Evolutionary conservation across 2,888 invertebrate species (phyloP), one percentile per base, ranked within the genome.

Genomic region (Belgica antarctica): DNA sequence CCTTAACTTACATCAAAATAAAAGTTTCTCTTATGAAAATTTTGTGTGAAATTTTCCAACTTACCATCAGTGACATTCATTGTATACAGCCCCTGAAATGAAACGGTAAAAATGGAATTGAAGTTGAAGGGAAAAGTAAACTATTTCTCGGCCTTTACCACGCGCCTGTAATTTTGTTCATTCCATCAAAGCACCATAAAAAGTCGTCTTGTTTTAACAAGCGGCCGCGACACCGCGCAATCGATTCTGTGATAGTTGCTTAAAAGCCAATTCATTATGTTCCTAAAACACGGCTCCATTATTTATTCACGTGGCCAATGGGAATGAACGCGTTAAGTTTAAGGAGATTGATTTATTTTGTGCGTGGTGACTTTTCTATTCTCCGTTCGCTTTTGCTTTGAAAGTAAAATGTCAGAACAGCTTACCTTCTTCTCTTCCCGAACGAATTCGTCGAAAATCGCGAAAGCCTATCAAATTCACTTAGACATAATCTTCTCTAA

Each of bases 281-380:
- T 59, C 59, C 10, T 59, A 25, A 59, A 25, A 19, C 17, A 59
- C 22, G 59, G n/a, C 8, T 62, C 62, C 28, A 62, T 62, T 62
- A 62, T 62, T 62, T 62, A 62, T 62, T 62, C 36, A 62, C 36
- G 34, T 17, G 34, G 7, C 19, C 34, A 31, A 17, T 31, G 34
- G 3, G 22, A 31, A 15, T 1, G 19, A 34, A 10, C 22, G 34
- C 34, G 8, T 7, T n/a, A 28, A 27, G n/a, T n/a, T n/a, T n/a
- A 46, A 46, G 1, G 25, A 65, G 63, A 65, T 65, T 65, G 63
- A 65, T 65, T 65, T 65, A 65, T 65, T 17, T 65, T 65, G 63
- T 65, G 63, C 63, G 63, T 65, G 63, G 46, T 46, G 46, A 65
- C 63, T 65, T 62, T 46, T 24, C 46, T 7, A 10, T 15, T 46